Base-by-base conservation (phyloP, 1,140 invertebrate species). In the Glossosoma conforme region DNA sequence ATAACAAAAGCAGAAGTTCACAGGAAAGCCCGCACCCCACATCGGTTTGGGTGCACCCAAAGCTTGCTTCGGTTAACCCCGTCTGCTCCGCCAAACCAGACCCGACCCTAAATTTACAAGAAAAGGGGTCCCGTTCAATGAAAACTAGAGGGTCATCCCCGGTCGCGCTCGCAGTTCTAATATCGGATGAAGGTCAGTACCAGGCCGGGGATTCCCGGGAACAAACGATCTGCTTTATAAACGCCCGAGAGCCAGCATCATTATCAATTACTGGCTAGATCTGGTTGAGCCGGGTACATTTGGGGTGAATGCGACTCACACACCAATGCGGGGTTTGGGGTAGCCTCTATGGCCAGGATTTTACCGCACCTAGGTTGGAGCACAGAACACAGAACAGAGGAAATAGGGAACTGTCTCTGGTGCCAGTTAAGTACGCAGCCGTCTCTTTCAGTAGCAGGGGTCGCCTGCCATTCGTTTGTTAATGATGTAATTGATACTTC, bases 241-340 rank as follows among this genome's bases (percentile, higher is more conserved):
- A 54, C 46, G 47, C 56, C 51, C 45, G 45, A 24, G 45, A 38
- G 25, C 44, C 44, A 50, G 50, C 33, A 57, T 52, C 56, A 58
- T 58, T 54, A 58, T 58, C 56, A 58, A 58, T 58, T 58, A 58
- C 45, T 46, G 56, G 47, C 56, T 52, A 53, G 55, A 57, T 57
- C 53, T 45, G 55, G 55, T 53, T 57, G 48, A 50, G 40, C 45
- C 50, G 50, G 45, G 50, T 51, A 57, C 45, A 48, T 57, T 57
- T 52, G 50, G 54, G 44, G 49, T 51, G 41, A 52, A 52, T 51
- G 48, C 44, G 54, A 49, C 48, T 56, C 54, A 38, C 48, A 56
- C 48, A 56, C 54, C 48, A 45, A 36, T 45, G 44, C 46, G 44
- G 49, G 48, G 48, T 56, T 52, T 49, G 25, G 54, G 54, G 54